These are phyloP conservation scores for Ennomos erosarius DNA, from an alignment of 2,888 invertebrate species.

Conservation along the genomic window DNA sequence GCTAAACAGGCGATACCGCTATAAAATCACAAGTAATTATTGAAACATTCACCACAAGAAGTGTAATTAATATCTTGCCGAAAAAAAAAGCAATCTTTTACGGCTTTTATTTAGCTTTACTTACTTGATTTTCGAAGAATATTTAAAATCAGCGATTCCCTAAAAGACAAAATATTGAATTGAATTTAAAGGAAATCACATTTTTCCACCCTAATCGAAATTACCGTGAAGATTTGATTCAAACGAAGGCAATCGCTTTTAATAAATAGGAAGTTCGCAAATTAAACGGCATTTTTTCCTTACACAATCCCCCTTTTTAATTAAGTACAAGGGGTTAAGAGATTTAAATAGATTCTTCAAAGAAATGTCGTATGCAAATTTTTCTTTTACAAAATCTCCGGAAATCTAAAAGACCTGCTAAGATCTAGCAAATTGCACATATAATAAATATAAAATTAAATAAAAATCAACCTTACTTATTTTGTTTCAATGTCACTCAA, in stretches of 20 bases:
- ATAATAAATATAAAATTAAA: too few species aligned
- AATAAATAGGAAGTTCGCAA: conserved; percentile 41
- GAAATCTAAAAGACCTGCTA: too few species aligned
- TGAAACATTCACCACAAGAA: too few species aligned
- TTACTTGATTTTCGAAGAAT: too few species aligned
- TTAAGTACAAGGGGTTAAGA: conserved; percentile 32
- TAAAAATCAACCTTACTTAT: conserved; percentile 11
- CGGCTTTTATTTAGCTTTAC: too few species aligned
- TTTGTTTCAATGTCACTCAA: conserved; percentile 32
- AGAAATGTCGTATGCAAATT: conserved; percentile 9
- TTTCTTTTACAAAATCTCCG: too few species aligned
- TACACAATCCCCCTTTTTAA: conserved; percentile 22
- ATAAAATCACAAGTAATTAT: too few species aligned
- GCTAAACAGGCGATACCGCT: too few species aligned
- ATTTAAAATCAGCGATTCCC: too few species aligned
- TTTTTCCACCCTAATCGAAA: conserved; percentile 40
- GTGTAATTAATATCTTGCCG: too few species aligned
- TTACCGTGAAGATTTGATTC: conserved; percentile 41
- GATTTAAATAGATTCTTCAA: conserved; percentile 28
- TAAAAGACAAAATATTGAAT: conserved; percentile 20
- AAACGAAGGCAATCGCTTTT: conserved; percentile 36
- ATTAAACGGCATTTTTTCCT: conserved; percentile 34
- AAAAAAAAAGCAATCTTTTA: too few species aligned
- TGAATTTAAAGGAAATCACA: conserved; percentile 20
- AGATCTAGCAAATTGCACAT: too few species aligned